These are phyloP conservation scores for Lucifuga dentata DNA, from an alignment of 2,113 vertebrate genomes.

Conservation along the genomic window DNA sequence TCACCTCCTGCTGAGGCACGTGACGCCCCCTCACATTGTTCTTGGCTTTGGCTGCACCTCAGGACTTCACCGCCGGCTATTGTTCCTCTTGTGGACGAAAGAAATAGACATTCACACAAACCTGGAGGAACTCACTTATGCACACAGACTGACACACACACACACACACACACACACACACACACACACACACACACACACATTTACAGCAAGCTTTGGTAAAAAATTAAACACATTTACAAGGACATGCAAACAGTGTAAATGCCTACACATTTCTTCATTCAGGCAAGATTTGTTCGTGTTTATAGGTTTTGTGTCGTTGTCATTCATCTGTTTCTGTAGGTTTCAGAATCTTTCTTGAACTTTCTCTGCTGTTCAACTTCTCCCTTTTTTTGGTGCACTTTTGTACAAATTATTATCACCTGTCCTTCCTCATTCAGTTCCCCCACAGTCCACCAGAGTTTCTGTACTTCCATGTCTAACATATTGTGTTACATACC, in stretches of 20 bases:
- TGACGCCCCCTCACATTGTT: constrained; percentile 55
- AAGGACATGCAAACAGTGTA: neutral
- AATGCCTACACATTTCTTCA: neutral
- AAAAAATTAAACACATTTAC: constrained; percentile 7
- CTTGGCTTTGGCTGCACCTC: constrained; percentile 49
- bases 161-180: constrained; percentile 17
- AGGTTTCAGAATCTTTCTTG: constrained; percentile 5
- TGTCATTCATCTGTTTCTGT: constrained; percentile 10
- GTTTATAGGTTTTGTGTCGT: neutral
- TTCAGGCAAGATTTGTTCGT: neutral
- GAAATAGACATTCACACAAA: constrained; percentile 53
- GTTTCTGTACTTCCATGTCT: neutral
- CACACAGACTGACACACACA: constrained; percentile 13
- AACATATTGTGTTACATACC: constrained; percentile 1
- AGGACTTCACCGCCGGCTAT: constrained; percentile 54
- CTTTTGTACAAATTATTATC: too few species aligned
- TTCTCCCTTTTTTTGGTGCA: neutral
- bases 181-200: constrained; percentile 7
- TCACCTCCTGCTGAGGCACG: constrained; percentile 50
- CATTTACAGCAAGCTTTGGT: neutral
- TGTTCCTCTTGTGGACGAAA: constrained; percentile 55
- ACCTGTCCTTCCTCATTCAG: neutral
- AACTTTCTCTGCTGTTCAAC: neutral
- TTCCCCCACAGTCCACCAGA: neutral
- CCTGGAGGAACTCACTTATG: neutral